A percentile compares a stretch with the other conserved stretches of the same genome.
Conservation (phyloP, 92 coral and sea anemone genomes). For the Parazoanthus swiftii region DNA sequence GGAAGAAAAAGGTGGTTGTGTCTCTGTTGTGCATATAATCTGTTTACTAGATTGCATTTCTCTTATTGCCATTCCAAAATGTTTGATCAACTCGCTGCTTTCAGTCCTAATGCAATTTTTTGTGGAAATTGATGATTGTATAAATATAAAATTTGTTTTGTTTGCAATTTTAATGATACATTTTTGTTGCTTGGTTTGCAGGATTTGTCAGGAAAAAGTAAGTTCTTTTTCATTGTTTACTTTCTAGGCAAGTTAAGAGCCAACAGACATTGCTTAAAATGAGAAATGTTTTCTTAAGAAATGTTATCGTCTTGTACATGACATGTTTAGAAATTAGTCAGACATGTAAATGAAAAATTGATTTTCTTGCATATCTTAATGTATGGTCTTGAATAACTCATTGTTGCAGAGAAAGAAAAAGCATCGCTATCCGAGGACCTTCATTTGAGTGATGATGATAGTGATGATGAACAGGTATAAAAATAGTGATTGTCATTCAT, state of each 20-base stretch:
- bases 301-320: neutral
- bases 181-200: neutral
- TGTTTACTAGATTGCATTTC: neutral
- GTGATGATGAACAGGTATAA: constrained; percentile 78
- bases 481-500: neutral
- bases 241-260: neutral
- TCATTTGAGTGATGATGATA: constrained; percentile 75
- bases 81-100: neutral
- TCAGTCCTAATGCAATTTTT: neutral
- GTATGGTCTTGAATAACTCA: neutral
- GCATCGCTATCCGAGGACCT: constrained; percentile 66
- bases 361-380: neutral
- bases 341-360: neutral
- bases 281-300: too few relatives aligned
- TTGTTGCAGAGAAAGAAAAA: constrained; percentile 47
- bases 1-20: neutral
- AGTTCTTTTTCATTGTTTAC: neutral
- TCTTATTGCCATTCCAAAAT: neutral
- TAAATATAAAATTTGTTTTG: neutral
- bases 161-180: neutral
- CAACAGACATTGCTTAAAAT: neutral
- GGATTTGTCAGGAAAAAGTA: constrained; percentile 27
- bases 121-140: neutral
- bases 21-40: too few relatives aligned
- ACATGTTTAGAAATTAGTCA: neutral